Conservation (phyloP, 2,888 invertebrate genomes). For the Sipha maydis region DNA sequence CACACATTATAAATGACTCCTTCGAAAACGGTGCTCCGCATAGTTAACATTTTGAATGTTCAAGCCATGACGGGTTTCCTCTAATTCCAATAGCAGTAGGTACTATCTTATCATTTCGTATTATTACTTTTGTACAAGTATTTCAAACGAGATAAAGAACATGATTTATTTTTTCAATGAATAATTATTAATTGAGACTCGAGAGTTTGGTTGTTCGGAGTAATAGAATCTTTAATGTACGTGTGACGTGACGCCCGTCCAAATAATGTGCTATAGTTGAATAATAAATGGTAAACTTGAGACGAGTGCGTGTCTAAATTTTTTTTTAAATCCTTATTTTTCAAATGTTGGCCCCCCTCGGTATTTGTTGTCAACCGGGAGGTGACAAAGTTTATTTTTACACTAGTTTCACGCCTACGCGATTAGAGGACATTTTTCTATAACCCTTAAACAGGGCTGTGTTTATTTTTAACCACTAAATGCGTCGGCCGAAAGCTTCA, state of each 20-base stretch:
- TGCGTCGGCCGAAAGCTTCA: constrained; percentile 16
- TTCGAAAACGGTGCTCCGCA: background rate
- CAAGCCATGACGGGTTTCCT: background rate
- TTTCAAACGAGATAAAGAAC: no score
- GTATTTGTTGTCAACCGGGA: background rate
- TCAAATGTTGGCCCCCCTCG: background rate
- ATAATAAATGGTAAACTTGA: background rate
- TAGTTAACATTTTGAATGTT: background rate
- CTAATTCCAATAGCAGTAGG: background rate
- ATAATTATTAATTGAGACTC: no score
- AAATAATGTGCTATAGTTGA: background rate
- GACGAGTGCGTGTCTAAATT: background rate
- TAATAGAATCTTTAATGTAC: no score
- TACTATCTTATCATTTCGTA: no score
- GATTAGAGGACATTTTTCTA: background rate
- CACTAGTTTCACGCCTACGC: constrained; percentile 21
- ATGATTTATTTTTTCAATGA: no score
- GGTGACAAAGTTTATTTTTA: constrained; percentile 35
- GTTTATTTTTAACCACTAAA: constrained; percentile 31
- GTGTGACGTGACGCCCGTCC: background rate
- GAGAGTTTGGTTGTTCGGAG: no score
- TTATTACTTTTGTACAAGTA: no score
- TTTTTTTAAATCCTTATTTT: background rate
- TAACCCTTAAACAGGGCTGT: constrained; percentile 22
- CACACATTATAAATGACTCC: background rate